Evolutionary conservation across 2,888 invertebrate species (phyloP).

Genomic region (Drosophila birchii): DNA sequence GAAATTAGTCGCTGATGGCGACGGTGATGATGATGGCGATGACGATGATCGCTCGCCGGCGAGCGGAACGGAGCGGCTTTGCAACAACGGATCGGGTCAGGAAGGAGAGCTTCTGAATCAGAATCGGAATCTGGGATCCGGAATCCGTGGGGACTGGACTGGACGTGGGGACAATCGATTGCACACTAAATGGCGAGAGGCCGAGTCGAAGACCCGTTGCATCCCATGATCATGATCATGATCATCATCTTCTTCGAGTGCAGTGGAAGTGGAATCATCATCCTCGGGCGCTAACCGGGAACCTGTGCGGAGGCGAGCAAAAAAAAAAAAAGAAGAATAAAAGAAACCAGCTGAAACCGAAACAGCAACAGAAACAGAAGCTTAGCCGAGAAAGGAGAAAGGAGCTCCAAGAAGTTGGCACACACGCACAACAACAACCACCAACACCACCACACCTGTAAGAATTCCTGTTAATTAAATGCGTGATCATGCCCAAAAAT

Average conservation of each 20-base stretch:
- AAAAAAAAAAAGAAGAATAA: conserved; percentile 5
- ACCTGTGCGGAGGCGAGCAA: conserved; percentile 46
- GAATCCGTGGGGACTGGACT: conserved; percentile 78
- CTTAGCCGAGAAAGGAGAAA: conserved; percentile 47
- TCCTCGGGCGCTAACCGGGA: conserved; percentile 30
- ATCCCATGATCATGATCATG: conserved; percentile 39
- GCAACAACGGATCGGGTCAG: conserved; percentile 17
- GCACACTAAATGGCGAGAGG: conserved; percentile 83
- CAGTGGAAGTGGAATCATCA: conserved; percentile 26
- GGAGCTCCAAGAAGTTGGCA: conserved; percentile 40
- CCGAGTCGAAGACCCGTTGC: conserved; percentile 49
- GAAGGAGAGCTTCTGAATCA: conserved; percentile 3
- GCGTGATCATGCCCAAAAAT: conserved; percentile 74
- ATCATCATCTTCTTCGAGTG: conserved; percentile 22
- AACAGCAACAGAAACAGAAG: conserved; percentile 32
- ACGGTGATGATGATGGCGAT: conserved; percentile 6
- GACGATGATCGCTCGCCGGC: conserved; percentile 12
- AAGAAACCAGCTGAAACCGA: conserved; percentile 13
- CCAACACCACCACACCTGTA: conserved; percentile 4
- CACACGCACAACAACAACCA: conserved; percentile 10
- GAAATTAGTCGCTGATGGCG: conserved; percentile 39
- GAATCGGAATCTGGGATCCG: conserved; percentile 20
- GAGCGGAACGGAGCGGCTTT: conserved; percentile 19
- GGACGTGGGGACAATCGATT: conserved; percentile 85
- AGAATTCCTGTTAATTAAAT: conserved; percentile 76